phyloP scores from a whole-genome alignment of 2,888 invertebrate genomes.

The Tridacna crocea region DNA sequence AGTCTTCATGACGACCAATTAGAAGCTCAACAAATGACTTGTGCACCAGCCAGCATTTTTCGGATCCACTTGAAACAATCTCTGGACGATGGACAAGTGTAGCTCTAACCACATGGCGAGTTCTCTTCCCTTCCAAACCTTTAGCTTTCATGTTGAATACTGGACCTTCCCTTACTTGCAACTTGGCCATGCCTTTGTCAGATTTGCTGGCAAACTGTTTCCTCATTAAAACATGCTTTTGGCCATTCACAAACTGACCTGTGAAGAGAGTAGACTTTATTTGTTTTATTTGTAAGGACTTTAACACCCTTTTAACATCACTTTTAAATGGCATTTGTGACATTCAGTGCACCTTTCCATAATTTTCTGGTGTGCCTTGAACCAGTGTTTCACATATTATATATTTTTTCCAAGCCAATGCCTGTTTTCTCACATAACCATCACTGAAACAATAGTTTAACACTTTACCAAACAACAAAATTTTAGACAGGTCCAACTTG shows the following conservation, averaged over 20 bases:
- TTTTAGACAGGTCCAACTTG: no score
- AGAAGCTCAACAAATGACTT: conserved; percentile 27
- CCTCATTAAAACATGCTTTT: conserved; percentile 40
- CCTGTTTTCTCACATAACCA: no score
- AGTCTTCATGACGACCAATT: conserved; percentile 20
- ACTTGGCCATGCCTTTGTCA: conserved; percentile 41
- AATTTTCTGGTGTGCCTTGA: no score
- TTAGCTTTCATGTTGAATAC: background rate
- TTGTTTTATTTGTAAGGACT: background rate
- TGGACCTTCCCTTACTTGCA: conserved; percentile 43
- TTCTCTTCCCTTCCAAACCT: background rate
- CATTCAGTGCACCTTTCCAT: no score
- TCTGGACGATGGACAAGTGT: conserved; percentile 39
- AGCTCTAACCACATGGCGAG: conserved; percentile 35
- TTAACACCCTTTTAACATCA: no score
- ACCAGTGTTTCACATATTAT: no score
- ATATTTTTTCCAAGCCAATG: no score
- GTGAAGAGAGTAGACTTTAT: background rate
- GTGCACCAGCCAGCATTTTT: conserved; percentile 57
- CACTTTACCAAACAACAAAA: no score
- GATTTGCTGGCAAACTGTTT: conserved; percentile 33
- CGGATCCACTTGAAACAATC: conserved; percentile 32
- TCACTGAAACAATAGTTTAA: no score
- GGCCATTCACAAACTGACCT: conserved; percentile 61
- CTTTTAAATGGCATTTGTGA: no score